Evolutionary conservation across 2,888 invertebrate species (phyloP), one percentile per base, ranked within the genome.

Genomic region (Limnephilus marmoratus): DNA sequence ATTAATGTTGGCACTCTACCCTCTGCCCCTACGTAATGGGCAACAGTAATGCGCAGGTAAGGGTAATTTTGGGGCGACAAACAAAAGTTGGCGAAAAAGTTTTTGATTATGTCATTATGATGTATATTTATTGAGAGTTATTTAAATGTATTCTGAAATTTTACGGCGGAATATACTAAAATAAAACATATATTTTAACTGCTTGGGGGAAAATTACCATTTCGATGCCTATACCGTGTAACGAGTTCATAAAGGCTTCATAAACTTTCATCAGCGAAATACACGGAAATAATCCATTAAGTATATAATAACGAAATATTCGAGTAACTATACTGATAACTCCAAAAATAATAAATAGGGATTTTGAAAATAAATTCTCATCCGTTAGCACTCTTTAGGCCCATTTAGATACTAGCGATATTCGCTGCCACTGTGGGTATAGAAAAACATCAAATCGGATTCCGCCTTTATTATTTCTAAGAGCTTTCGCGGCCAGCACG

Each of bases 31-130:
- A 85, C n/a, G 41, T 85, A 85, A 85, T 85, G 85, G 85, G 85
- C 37, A 34, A 37, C 85, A 11, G 41, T 93, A 90, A 93, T 93
- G 85, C 92, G 85, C 91, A 92, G 93, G 90, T 91, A 91, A 85
- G 83, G 81, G 87, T 81, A 90, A 49, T 31, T 68, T 34, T 11
- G 53, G 37, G 34, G 82, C 31, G 88, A 68, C 82, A 91, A 88
- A 91, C 91, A 91, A 86, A 86, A 86, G 86, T 68, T 53, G 18
- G 24, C 13, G 24, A 91, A 91, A 91, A 89, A 83, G 83, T 91
- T 85, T 91, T 91, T 91, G 89, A 91, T 91, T 89, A 82, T 83
- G 80, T 85, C 89, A 80, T 82, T 89, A 80, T 89, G 81, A 83
- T 91, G 91, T 83, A 91, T 90, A 85, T 91, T 91, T 81, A 45